Evolutionary conservation across 2,113 vertebrate species (phyloP), one percentile per base, ranked within the genome.

Genomic region (Odocoileus virginianus): DNA sequence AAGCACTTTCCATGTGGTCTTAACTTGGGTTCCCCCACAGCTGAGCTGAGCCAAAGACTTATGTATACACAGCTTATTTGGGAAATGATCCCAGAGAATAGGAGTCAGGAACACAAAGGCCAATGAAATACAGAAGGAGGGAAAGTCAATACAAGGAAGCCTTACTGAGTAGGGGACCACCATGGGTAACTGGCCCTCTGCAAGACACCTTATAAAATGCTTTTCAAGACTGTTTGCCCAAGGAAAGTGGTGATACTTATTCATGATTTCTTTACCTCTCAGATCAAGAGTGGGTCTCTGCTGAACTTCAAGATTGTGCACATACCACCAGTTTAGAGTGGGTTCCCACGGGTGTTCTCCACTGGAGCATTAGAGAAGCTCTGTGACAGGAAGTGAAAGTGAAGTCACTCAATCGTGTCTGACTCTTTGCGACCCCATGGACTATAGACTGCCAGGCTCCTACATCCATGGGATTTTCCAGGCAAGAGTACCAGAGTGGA

Each of bases 351-450:
- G 36, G 6, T 25, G 11, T 40, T 40, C 50, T 67, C 11, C 2
- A 7, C 17, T 8, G 15, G 43, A 30, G 30, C 45, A 27, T 87
- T 36, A 83, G 28, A 87, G 43, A 87, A 43, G 16, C 30, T 58
- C 17, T 25, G 74, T 2, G 67, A 14, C 23, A 45, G 52, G 23
- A 91, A 54, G 58, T 71, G 67, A 71, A 71, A 71, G 67, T 71
- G n/a, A 40, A 40, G n/a, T 71, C 2, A 0, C 67, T 23, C 19
- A 1, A 19, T 71, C 19, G 0, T 40, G 67, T 40, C 9, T 40
- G 19, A 71, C n/a, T 71, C n/a, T 36, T n/a, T 36, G n/a, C 11
- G 5, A n/a, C 67, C 19, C n/a, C n/a, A 36, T 71, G 17, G n/a
- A 71, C 64, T 71, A 17, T 21, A 71, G n/a, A 36, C 67, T 71